These are phyloP conservation scores for Anisognathus igniventris DNA, from an alignment of 2,797 vertebrate genomes.

Conservation along the genomic window DNA sequence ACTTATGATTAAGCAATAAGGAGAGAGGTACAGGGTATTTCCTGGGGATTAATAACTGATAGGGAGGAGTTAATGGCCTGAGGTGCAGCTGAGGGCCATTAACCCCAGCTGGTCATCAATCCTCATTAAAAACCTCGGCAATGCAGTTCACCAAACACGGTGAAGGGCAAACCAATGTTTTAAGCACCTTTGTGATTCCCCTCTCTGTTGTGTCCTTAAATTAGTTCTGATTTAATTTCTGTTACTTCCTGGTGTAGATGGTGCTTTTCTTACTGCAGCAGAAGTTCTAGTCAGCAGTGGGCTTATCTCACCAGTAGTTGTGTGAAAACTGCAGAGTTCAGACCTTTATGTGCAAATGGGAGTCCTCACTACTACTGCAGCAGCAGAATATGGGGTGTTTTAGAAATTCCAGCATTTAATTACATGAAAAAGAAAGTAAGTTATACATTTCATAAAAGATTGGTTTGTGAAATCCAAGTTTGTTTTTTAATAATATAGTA, in stretches of 20 bases:
- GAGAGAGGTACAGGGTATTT: slow-evolving; percentile 5
- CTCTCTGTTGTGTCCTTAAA: background rate
- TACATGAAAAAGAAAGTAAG: background rate
- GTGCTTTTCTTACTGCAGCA: background rate
- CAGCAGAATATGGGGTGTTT: background rate
- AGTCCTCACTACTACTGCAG: background rate
- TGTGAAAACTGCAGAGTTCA: background rate
- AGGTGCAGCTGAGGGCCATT: slow-evolving; percentile 48
- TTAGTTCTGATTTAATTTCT: background rate
- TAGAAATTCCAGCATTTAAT: background rate
- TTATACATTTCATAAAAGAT: background rate
- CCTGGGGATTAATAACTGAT: slow-evolving; percentile 48
- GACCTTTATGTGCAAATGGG: background rate
- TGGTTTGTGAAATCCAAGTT: background rate
- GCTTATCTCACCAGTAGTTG: background rate
- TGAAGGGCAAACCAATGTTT: slow-evolving; percentile 27
- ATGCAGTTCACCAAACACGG: background rate
- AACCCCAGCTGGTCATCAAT: slow-evolving; percentile 54
- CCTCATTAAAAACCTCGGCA: slow-evolving; percentile 48
- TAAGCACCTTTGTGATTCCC: background rate
- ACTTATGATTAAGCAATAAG: slow-evolving; percentile 44
- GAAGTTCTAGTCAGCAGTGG: background rate
- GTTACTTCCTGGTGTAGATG: background rate
- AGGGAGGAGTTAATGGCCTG: slow-evolving; percentile 59
- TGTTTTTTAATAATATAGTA: background rate